Percentiles rank a stretch among this genome's conserved stretches.
Evolutionary conservation across 2,888 invertebrate genomes (phyloP).

Genomic region (Allophyes oxyacanthae): DNA sequence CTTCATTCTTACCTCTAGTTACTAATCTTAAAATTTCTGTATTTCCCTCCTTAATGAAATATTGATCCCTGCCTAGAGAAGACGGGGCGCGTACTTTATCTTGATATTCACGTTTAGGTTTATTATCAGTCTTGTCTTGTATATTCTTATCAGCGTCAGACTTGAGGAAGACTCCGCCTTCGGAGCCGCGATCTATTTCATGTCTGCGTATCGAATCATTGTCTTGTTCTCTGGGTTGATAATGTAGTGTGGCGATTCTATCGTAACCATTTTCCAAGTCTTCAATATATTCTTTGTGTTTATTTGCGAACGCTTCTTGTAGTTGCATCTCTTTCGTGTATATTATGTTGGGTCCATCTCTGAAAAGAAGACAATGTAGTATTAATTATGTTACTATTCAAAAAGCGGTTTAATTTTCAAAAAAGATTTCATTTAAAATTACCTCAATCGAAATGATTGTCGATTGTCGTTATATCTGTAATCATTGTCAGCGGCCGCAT

Average conservation of each 20-base stretch:
- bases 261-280: slow-evolving; percentile 89
- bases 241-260: slow-evolving; percentile 85
- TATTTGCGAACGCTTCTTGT: slow-evolving; percentile 82
- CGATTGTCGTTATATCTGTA: slow-evolving; percentile 83
- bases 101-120: slow-evolving; percentile 71
- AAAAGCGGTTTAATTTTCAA: too few relatives aligned
- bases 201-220: slow-evolving; percentile 93
- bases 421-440: slow-evolving; percentile 27
- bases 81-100: slow-evolving; percentile 76
- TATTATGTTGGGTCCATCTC: slow-evolving; percentile 88
- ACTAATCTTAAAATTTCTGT: slow-evolving; percentile 95
- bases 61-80: slow-evolving; percentile 90
- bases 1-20: slow-evolving; percentile 92
- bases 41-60: slow-evolving; percentile 95
- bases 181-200: slow-evolving; percentile 94
- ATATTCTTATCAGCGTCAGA: slow-evolving; percentile 72
- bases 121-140: slow-evolving; percentile 74
- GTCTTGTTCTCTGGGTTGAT: slow-evolving; percentile 89
- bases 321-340: slow-evolving; percentile 89
- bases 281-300: slow-evolving; percentile 89
- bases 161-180: slow-evolving; percentile 86
- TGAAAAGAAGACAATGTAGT: slow-evolving; percentile 56
- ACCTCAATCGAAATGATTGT: slow-evolving; percentile 81
- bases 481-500: slow-evolving; percentile 83
- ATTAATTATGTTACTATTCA: too few relatives aligned